A percentile compares a stretch with the other conserved stretches of the same genome.
Conservation (phyloP, 2,797 vertebrate genomes). For the Tiaroga cobitis region DNA sequence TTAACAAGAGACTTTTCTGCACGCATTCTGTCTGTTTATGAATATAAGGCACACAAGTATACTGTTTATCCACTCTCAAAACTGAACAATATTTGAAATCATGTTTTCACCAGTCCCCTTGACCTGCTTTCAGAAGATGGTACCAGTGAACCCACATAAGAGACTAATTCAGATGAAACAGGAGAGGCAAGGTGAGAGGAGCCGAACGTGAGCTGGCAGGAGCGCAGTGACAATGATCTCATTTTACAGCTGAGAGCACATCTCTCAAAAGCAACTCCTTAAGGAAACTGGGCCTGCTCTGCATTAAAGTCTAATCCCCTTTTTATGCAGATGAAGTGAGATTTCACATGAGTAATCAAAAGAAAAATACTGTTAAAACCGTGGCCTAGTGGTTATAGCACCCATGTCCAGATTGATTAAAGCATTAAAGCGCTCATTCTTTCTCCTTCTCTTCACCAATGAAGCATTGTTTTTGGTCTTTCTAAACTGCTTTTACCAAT, state of each 20-base stretch:
- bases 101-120: background rate
- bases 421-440: background rate
- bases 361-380: background rate
- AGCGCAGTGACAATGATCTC: constrained; percentile 19
- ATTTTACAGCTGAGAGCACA: constrained; percentile 29
- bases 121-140: constrained; percentile 25
- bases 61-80: background rate
- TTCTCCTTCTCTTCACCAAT: background rate
- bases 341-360: constrained; percentile 6
- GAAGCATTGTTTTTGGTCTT: background rate
- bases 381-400: background rate
- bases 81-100: background rate
- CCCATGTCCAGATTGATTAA: background rate
- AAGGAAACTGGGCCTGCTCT: background rate
- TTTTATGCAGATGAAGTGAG: background rate
- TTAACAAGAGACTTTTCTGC: background rate
- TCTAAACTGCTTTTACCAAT: background rate
- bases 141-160: background rate
- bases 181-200: constrained; percentile 42
- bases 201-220: background rate
- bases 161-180: constrained; percentile 34
- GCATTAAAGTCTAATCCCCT: too few species aligned
- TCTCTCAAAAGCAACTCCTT: constrained; percentile 1
- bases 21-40: too few species aligned
- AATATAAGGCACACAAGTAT: background rate